A percentile compares a stretch with the other conserved stretches of the same genome.
These are phyloP conservation scores for Falco novaeseelandiae DNA, from an alignment of 2,797 vertebrate species.

Conservation along the genomic window DNA sequence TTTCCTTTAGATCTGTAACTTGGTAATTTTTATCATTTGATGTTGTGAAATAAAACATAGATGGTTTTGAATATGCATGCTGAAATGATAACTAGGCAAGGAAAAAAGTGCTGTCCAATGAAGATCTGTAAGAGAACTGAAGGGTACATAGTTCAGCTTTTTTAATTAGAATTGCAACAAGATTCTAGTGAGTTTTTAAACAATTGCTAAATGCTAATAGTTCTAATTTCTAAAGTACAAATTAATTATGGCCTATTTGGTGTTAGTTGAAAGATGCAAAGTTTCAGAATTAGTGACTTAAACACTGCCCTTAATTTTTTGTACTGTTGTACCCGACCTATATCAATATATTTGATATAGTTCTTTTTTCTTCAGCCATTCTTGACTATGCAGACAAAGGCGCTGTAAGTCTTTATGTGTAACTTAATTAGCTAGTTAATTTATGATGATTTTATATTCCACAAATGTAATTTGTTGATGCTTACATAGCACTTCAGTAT, in stretches of 20 bases:
- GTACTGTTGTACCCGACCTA: not conserved
- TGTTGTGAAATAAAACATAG: not conserved
- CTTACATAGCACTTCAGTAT: not conserved
- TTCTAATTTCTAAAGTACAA: not conserved
- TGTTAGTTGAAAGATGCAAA: not conserved
- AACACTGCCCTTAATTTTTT: not conserved
- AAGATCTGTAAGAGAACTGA: not conserved
- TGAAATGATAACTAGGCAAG: not conserved
- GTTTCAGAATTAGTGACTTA: not conserved
- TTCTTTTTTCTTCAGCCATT: not conserved
- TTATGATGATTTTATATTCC: not conserved
- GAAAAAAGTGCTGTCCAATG: not conserved
- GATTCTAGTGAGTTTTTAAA: not conserved
- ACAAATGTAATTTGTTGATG: not conserved
- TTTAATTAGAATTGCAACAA: not conserved
- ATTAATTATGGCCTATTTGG: not conserved
- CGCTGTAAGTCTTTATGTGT: not conserved
- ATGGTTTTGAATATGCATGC: not conserved
- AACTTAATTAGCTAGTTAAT: not conserved
- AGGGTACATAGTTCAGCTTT: not conserved
- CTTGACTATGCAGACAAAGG: not conserved
- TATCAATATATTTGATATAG: not conserved
- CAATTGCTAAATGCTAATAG: not conserved
- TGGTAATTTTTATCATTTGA: not conserved
- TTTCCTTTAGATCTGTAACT: not conserved